Evolutionary conservation across 1,140 invertebrate genomes (phyloP).

Genomic region (Drosophila pandora): DNA sequence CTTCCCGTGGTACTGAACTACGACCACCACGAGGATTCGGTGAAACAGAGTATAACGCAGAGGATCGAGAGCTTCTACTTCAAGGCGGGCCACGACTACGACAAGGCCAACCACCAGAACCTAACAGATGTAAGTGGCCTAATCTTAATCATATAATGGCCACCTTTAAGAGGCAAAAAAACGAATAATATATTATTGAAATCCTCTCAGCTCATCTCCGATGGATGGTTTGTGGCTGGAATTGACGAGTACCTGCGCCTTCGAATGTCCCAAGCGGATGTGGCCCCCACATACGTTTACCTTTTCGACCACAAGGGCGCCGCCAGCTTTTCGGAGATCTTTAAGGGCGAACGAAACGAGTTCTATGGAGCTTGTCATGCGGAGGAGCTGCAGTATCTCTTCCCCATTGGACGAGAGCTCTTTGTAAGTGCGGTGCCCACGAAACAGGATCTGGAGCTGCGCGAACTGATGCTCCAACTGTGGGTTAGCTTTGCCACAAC

Average conservation of each 20-base stretch:
- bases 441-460: conserved; percentile 84
- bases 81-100: conserved; percentile 80
- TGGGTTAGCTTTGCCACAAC: conserved; percentile 89
- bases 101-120: conserved; percentile 84
- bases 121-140: conserved; percentile 85
- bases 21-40: conserved; percentile 85
- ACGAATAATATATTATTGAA: not conserved
- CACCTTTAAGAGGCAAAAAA: no score
- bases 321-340: conserved; percentile 88
- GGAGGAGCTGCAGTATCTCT: conserved; percentile 90
- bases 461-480: conserved; percentile 86
- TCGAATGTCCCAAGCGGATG: conserved; percentile 83
- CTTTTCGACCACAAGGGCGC: conserved; percentile 87
- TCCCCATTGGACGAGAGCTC: conserved; percentile 87
- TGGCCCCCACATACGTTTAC: conserved; percentile 87
- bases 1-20: conserved; percentile 87
- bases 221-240: conserved; percentile 88
- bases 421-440: conserved; percentile 84
- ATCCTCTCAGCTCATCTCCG: conserved; percentile 86
- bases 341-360: conserved; percentile 85
- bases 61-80: conserved; percentile 87
- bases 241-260: conserved; percentile 86
- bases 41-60: conserved; percentile 84
- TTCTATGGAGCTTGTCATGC: conserved; percentile 90
- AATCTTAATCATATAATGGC: no score